These are phyloP conservation scores for Synergus itoensis DNA, from an alignment of 2,888 invertebrate genomes.

Conservation along the genomic window DNA sequence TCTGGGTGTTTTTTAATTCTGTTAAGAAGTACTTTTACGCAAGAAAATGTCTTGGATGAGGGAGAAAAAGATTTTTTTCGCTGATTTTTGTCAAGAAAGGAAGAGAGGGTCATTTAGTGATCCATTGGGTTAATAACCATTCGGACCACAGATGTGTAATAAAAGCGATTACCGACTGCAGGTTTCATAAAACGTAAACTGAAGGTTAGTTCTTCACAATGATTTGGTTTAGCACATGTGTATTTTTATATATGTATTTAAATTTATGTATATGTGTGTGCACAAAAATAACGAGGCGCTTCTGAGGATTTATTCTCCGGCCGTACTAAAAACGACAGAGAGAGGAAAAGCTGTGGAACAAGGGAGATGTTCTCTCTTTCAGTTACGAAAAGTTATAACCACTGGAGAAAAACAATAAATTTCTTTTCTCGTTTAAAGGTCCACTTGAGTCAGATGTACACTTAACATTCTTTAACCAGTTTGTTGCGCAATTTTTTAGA, in stretches of 20 bases:
- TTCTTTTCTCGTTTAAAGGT: neutral
- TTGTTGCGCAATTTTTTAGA: too few relatives aligned
- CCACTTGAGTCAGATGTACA: neutral
- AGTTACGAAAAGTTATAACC: neutral
- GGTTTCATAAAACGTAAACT: constrained; percentile 2
- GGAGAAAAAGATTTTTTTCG: neutral
- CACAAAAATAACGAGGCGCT: constrained; percentile 1
- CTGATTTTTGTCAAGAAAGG: too few relatives aligned
- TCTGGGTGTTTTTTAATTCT: too few relatives aligned
- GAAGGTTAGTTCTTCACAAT: neutral
- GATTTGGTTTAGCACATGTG: neutral
- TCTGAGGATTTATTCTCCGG: constrained; percentile 1
- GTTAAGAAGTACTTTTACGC: too few relatives aligned
- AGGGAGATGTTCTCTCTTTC: neutral
- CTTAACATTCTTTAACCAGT: neutral
- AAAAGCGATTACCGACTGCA: neutral
- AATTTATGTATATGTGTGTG: neutral
- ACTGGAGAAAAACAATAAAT: neutral
- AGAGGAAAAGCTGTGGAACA: constrained; percentile 1
- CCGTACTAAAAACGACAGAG: neutral
- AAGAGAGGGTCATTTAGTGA: too few relatives aligned
- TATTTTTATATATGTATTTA: neutral
- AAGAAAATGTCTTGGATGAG: neutral
- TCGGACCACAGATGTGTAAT: neutral
- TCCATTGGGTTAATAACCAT: neutral